Conservation (phyloP, 2,113 vertebrate genomes). For the Platycercus adscitus region DNA sequence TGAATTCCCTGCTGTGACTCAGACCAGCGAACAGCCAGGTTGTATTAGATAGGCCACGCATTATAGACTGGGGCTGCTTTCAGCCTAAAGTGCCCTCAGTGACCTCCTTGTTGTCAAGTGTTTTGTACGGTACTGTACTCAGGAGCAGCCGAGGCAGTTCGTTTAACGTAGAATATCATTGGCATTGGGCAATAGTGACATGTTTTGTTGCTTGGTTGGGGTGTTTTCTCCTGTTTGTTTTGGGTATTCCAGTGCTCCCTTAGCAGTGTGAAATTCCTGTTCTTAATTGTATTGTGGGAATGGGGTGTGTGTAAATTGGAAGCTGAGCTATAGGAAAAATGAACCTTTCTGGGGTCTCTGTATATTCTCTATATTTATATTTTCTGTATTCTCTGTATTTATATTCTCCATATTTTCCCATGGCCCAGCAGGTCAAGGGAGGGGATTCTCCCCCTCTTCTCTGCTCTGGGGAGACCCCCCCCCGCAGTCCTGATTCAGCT, state of each 20-base stretch:
- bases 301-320: not conserved
- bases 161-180: not conserved
- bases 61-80: not conserved
- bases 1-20: not conserved
- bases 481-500: not conserved
- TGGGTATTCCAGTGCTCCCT: not conserved
- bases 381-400: not conserved
- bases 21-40: not conserved
- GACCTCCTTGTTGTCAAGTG: not conserved
- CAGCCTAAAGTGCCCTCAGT: not conserved
- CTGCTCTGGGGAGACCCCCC: not conserved
- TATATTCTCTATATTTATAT: not conserved
- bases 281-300: not conserved
- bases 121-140: not conserved
- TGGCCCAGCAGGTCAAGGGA: not conserved
- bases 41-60: not conserved
- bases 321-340: not conserved
- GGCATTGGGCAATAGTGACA: not conserved
- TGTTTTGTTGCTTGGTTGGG: not conserved
- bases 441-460: not conserved
- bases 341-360: not conserved
- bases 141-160: not conserved
- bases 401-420: not conserved
- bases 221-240: fast-evolving
- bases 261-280: not conserved